These are phyloP conservation scores for Ephydatia muelleri DNA, from an alignment of 37 sponge, comb jelly and placozoan species.

Conservation along the genomic window DNA sequence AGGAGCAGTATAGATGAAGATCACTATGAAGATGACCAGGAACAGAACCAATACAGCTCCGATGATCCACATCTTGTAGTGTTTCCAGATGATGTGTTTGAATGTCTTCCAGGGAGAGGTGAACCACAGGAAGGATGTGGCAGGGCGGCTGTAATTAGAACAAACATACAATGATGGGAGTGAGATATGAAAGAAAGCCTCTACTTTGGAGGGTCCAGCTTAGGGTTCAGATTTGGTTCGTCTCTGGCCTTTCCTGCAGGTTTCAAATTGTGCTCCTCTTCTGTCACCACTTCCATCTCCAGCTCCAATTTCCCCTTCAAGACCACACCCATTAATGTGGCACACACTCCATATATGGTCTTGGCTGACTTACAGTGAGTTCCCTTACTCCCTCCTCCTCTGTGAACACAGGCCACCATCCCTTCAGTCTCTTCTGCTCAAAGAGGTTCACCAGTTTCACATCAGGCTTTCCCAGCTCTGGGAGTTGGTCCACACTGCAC, in stretches of 20 bases:
- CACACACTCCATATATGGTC: background rate
- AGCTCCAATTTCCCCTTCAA: slow-evolving; percentile 93
- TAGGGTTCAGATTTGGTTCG: slow-evolving; percentile 95
- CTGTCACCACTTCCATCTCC: slow-evolving; percentile 91
- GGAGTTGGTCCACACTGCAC: too few relatives aligned
- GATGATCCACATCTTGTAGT: slow-evolving; percentile 94
- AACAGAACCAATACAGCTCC: slow-evolving; percentile 64
- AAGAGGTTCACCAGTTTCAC: too few relatives aligned
- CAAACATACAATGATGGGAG: background rate
- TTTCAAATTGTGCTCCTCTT: slow-evolving; percentile 80
- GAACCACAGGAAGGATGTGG: slow-evolving; percentile 99
- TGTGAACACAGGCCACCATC: too few relatives aligned
- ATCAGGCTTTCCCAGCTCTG: too few relatives aligned
- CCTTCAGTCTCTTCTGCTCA: too few relatives aligned
- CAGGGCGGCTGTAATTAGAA: slow-evolving; percentile 85
- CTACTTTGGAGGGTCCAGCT: slow-evolving; percentile 91
- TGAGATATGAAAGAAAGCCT: background rate
- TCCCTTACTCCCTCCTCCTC: slow-evolving; percentile 59
- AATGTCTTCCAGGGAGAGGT: slow-evolving; percentile 95
- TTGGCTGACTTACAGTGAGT: slow-evolving; percentile 57
- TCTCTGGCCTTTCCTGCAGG: slow-evolving; percentile 91
- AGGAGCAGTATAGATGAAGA: slow-evolving; percentile 88
- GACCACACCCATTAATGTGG: background rate
- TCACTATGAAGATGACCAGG: slow-evolving; percentile 69
- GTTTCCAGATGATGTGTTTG: slow-evolving; percentile 95